Percentiles rank a stretch among this genome's conserved stretches.
phyloP scores from a whole-genome alignment of 2,888 invertebrate species.

The Epirrita christyi region DNA sequence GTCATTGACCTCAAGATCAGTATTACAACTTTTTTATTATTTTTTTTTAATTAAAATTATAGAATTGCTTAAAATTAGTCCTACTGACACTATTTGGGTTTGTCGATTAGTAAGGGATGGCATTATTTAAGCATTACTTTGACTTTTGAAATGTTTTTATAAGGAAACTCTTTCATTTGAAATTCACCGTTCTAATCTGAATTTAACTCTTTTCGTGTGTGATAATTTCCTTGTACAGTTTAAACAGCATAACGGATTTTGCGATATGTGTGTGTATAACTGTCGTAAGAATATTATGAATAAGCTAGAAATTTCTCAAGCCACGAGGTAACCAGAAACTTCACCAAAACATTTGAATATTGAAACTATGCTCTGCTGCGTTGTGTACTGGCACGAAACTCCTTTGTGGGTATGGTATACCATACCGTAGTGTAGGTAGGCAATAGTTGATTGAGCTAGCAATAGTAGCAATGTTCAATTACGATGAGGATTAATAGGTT shows the following conservation, averaged over 20 bases:
- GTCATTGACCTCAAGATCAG: no score
- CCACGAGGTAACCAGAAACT: background rate
- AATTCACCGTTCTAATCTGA: background rate
- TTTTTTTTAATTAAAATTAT: no score
- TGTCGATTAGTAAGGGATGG: no score
- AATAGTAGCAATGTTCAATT: no score
- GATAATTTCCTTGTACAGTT: background rate
- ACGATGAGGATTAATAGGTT: no score
- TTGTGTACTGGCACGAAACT: background rate
- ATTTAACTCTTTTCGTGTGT: background rate
- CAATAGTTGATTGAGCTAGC: no score
- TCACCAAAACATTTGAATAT: background rate
- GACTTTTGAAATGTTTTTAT: no score
- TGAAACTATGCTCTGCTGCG: background rate
- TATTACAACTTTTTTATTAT: no score
- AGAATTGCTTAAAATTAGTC: no score
- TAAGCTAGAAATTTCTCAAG: background rate
- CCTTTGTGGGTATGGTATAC: background rate
- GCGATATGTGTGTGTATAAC: no score
- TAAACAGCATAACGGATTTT: background rate
- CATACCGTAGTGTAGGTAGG: background rate
- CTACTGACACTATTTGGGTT: no score
- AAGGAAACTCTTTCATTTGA: background rate
- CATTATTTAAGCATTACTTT: no score
- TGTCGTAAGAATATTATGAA: background rate